A percentile compares a stretch with the other conserved stretches of the same genome.
Conservation (phyloP, 2,113 vertebrate genomes). For the Oreotrochilus melanogaster region DNA sequence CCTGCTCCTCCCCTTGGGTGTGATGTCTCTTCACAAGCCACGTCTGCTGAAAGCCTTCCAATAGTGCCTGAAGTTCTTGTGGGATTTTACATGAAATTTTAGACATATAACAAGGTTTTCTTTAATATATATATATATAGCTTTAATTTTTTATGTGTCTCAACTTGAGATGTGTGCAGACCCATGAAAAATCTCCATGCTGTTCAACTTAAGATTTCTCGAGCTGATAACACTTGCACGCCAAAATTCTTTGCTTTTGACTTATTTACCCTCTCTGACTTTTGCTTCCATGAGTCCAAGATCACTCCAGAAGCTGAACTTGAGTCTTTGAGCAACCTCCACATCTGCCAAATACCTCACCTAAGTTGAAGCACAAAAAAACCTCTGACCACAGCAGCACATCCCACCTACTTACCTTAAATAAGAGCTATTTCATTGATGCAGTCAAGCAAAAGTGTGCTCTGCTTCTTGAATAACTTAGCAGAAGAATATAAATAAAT, state of each 20-base stretch:
- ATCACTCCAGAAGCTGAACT: neutral
- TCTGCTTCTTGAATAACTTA: neutral
- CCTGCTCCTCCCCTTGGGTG: neutral
- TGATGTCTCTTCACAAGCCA: neutral
- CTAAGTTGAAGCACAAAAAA: neutral
- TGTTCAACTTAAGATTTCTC: neutral
- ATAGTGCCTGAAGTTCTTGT: neutral
- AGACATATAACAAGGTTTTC: neutral
- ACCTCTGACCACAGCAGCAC: neutral
- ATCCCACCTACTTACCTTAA: neutral
- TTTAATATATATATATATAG: neutral
- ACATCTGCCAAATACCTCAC: neutral
- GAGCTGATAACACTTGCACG: neutral
- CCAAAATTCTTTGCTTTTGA: neutral
- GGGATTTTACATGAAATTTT: neutral
- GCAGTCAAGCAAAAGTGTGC: neutral
- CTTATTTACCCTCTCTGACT: neutral
- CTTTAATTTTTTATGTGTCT: neutral
- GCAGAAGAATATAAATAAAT: neutral
- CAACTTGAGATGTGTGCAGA: neutral
- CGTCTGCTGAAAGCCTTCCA: neutral
- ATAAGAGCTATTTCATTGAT: neutral
- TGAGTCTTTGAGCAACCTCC: neutral
- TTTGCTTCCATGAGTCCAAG: neutral
- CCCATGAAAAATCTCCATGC: neutral